Conservation (phyloP, 2,113 vertebrate species). For the Sus scrofa region T2T-Sscrofa CM000812.6:83060501-83061000, state of each 20-base stretch:
- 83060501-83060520: constrained; percentile 14
- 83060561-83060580: neutral
- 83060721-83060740: neutral
- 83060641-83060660: neutral
- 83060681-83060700: neutral
- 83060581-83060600: neutral
- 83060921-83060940: too few relatives aligned
- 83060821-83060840: too few relatives aligned
- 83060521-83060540: neutral
- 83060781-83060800: neutral
- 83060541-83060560: neutral
- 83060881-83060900: too few relatives aligned
- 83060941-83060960: too few relatives aligned
- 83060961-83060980: too few relatives aligned
- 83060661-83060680: neutral
- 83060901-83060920: too few relatives aligned
- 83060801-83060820: neutral
- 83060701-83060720: neutral
- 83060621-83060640: neutral
- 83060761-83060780: neutral
- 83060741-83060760: neutral
- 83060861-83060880: too few relatives aligned
- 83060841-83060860: too few relatives aligned
- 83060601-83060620: neutral
- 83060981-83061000: too few relatives aligned